Evolutionary conservation across 2,113 vertebrate genomes (phyloP).

Genomic region (Shinisaurus crocodilurus): DNA sequence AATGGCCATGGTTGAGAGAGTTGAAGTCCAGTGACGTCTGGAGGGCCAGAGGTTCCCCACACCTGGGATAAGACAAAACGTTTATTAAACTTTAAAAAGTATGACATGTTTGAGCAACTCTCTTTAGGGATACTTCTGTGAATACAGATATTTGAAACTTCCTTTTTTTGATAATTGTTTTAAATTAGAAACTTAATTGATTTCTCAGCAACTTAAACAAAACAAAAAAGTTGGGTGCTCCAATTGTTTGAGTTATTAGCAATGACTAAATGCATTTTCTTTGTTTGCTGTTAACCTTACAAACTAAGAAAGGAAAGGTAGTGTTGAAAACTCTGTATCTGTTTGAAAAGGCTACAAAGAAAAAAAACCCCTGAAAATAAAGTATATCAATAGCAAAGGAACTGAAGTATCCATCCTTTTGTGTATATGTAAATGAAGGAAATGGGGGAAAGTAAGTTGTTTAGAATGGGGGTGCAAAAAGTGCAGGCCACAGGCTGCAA

Average conservation of each 20-base stretch:
- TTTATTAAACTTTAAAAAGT: not conserved
- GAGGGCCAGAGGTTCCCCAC: not conserved
- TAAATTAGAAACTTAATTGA: not conserved
- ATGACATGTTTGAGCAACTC: not conserved
- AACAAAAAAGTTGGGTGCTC: not conserved
- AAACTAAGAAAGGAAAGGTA: not conserved
- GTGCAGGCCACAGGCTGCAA: too few species aligned
- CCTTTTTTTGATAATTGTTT: not conserved
- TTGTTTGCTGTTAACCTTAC: not conserved
- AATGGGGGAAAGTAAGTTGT: not conserved
- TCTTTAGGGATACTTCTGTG: not conserved
- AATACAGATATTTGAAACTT: not conserved
- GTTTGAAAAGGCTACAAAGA: not conserved
- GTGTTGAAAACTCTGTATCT: not conserved
- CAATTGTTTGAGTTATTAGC: not conserved
- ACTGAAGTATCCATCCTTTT: not conserved
- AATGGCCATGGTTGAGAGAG: not conserved
- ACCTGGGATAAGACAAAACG: not conserved
- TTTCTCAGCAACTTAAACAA: not conserved
- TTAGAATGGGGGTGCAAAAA: too few species aligned
- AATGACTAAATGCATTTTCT: not conserved
- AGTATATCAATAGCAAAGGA: not conserved
- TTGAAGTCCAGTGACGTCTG: not conserved
- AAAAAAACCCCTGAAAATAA: not conserved
- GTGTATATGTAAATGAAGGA: not conserved